Base-by-base conservation (phyloP, 2,113 vertebrate genomes). In the Antechinus stuartii region DNA sequence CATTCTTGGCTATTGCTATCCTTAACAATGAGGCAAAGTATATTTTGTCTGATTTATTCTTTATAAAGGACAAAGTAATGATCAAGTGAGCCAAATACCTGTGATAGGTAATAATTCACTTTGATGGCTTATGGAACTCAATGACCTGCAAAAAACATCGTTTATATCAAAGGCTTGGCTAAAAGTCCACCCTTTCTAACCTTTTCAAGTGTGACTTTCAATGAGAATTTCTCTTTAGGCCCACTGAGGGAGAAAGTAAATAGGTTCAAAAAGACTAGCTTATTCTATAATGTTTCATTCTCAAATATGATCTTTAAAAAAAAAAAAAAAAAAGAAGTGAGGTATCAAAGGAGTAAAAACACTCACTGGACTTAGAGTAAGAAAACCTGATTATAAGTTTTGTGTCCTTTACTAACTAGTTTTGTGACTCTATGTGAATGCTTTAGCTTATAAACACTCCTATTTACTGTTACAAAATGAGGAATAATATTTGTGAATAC, bases 221-320 rank as follows among this genome's bases (percentile, higher is more conserved):
- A 61, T 50, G 30, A 0, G 56, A 96, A 94, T 42, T 25, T 46
- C 91, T 94, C 42, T 90, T 50, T 0, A 94, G 93, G 24, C 53
- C 7, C 76, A 91, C 56, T 93, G 68, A n/a, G 5, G 68, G 68
- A 91, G 94, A 30, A 97, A 96, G 90, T 26, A 92, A 2, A 7
- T 57, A 12, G 12, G n/a, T 22, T 52, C 30, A 89, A 55, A 23
- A 49, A 93, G n/a, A 91, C 96, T 30, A 95, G 84, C 0, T 46
- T 97, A 47, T 92, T 4, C 35, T 55, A 16, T 0, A 94, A 93
- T 91, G 22, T 2, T 96, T 89, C 92, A 56, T 91, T 92, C 90
- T 96, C 54, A 11, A 94, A 12, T 68, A 42, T n/a, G 89, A 24
- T 42, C 68, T 84, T 35, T 49, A 49, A 49, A 49, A 49, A 49